Evolutionary conservation across 2,113 vertebrate genomes (phyloP).

Genomic region (Rhea americana): DNA sequence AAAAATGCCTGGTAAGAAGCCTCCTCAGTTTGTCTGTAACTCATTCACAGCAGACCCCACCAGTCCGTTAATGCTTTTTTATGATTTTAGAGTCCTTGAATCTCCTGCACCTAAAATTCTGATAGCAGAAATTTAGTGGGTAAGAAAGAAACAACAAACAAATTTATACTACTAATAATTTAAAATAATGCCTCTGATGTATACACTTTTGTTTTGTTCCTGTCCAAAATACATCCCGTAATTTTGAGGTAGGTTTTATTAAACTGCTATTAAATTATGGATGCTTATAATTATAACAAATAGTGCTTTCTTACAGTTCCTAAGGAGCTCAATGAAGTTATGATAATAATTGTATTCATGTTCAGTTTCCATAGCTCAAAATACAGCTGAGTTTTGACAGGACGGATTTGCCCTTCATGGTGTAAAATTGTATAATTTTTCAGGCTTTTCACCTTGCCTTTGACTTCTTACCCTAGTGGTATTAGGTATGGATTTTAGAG

Average conservation of each 20-base stretch:
- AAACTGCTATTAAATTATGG: slow-evolving; percentile 5
- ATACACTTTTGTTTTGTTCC: slow-evolving; percentile 30
- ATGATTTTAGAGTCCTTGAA: background rate
- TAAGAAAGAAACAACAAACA: background rate
- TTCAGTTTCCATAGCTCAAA: slow-evolving; percentile 18
- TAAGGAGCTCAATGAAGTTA: slow-evolving; percentile 12
- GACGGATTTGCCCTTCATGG: background rate
- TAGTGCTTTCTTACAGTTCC: slow-evolving; percentile 31
- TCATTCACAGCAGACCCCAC: background rate
- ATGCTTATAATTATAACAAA: background rate
- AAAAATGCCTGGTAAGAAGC: background rate
- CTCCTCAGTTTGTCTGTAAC: background rate
- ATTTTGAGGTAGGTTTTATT: slow-evolving; percentile 27
- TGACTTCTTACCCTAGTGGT: background rate
- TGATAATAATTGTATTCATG: slow-evolving; percentile 16
- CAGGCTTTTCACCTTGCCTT: background rate
- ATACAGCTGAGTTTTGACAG: background rate
- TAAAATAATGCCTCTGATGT: slow-evolving; percentile 2
- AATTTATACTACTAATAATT: background rate
- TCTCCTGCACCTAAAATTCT: background rate
- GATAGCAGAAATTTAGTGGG: background rate
- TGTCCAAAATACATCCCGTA: background rate
- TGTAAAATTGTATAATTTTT: background rate
- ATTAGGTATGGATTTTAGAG: background rate
- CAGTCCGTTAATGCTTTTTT: background rate